phyloP scores from a whole-genome alignment of 2,888 invertebrate species.

The Neocrepidodera transversa region DNA sequence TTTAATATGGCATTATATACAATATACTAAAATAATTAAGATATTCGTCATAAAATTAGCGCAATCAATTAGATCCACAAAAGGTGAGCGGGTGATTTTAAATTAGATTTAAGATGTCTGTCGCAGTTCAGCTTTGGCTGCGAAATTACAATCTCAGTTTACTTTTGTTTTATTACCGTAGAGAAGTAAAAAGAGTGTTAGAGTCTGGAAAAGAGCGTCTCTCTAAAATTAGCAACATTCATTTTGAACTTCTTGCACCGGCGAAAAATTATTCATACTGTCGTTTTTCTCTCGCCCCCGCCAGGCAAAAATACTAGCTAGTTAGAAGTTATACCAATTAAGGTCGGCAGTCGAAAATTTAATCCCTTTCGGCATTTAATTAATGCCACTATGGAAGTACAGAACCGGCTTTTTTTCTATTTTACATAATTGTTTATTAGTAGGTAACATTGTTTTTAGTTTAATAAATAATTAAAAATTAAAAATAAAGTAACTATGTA shows the following conservation, averaged over 20 bases:
- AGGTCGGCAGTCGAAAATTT: conserved; percentile 33
- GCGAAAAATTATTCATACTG: conserved; percentile 39
- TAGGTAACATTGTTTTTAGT: too few relatives aligned
- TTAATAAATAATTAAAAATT: too few relatives aligned
- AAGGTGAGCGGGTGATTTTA: neutral
- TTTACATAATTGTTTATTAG: neutral
- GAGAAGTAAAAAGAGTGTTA: conserved; percentile 14
- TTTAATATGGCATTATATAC: too few relatives aligned
- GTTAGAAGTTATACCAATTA: conserved; percentile 36
- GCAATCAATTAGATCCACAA: neutral
- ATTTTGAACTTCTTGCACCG: conserved; percentile 37
- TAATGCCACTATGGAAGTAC: conserved; percentile 26
- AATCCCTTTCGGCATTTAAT: conserved; percentile 36
- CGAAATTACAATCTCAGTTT: conserved; percentile 14
- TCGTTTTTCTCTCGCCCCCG: conserved; percentile 17
- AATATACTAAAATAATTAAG: neutral
- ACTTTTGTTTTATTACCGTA: conserved; percentile 16
- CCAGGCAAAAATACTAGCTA: conserved; percentile 15
- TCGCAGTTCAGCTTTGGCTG: neutral
- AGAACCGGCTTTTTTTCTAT: neutral
- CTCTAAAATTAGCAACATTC: conserved; percentile 46
- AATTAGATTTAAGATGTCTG: conserved; percentile 8
- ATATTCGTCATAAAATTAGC: neutral
- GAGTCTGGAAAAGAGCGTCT: conserved; percentile 12
- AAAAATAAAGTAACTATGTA: too few relatives aligned